Conservation (phyloP, 92 coral and sea anemone species). For the Phymanthus crucifer region DNA sequence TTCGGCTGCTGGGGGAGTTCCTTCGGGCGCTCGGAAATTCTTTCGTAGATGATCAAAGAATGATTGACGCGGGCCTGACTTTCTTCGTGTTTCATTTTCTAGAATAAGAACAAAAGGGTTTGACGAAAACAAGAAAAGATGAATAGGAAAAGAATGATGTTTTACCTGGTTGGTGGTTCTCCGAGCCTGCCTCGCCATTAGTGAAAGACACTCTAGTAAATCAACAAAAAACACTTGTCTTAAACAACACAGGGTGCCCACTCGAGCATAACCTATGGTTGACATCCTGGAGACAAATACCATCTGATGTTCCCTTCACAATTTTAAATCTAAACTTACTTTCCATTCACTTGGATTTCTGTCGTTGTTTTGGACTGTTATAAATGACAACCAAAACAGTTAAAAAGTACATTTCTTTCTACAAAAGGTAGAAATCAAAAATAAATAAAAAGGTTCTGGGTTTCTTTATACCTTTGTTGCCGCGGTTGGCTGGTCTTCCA, state of each 20-base stretch:
- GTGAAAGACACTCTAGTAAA: not conserved
- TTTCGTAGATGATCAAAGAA: conserved; percentile 39
- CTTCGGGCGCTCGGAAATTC: conserved; percentile 26
- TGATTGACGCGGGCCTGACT: conserved; percentile 10
- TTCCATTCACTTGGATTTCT: not conserved
- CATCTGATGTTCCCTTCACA: not conserved
- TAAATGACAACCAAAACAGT: no score
- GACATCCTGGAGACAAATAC: no score
- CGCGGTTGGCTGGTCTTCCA: not conserved
- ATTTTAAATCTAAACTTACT: not conserved
- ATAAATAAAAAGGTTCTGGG: no score
- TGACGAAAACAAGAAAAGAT: not conserved
- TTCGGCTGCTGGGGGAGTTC: not conserved
- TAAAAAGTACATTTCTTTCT: no score
- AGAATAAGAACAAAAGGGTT: not conserved
- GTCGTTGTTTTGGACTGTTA: not conserved
- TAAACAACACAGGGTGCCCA: not conserved
- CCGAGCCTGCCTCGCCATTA: conserved; percentile 1
- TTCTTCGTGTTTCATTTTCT: not conserved
- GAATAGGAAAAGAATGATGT: not conserved
- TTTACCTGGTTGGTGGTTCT: conserved; percentile 10
- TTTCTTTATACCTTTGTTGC: not conserved
- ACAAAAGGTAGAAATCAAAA: no score
- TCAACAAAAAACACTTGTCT: not conserved
- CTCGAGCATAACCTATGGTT: no score